Evolutionary conservation across 2,888 invertebrate genomes (phyloP).

Genomic region (Drosophila emarginata): DNA sequence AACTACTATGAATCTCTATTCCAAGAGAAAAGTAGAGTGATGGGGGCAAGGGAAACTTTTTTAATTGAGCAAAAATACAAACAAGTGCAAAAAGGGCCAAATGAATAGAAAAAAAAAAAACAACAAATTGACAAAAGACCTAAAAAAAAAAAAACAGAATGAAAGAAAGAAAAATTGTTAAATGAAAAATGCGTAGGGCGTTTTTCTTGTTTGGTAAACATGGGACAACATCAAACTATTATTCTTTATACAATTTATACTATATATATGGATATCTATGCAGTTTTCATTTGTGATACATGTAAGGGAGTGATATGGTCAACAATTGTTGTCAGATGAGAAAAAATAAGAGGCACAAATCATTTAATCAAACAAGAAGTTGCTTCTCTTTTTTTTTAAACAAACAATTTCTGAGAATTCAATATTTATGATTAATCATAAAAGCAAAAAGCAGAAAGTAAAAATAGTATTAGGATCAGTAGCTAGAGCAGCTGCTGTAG

Average conservation of each 20-base stretch:
- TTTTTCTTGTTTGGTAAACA: conserved; percentile 29
- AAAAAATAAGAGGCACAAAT: conserved; percentile 53
- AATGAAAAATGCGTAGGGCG: conserved; percentile 7
- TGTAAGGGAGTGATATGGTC: conserved; percentile 17
- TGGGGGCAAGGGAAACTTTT: conserved; percentile 45
- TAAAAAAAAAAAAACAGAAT: not conserved
- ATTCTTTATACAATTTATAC: no score
- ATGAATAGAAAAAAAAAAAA: conserved; percentile 1
- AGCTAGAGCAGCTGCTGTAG: conserved; percentile 20
- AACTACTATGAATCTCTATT: conserved; percentile 40
- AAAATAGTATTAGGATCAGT: conserved; percentile 2
- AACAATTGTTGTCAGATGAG: conserved; percentile 6
- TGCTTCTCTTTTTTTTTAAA: conserved; percentile 38
- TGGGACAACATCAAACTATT: conserved; percentile 4
- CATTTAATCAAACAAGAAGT: conserved; percentile 58
- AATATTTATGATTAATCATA: conserved; percentile 41
- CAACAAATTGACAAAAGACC: not conserved
- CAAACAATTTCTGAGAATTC: conserved; percentile 51
- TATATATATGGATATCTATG: no score
- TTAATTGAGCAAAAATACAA: conserved; percentile 77
- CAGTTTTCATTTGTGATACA: not conserved
- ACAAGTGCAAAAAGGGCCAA: conserved; percentile 66
- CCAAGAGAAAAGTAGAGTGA: conserved; percentile 7
- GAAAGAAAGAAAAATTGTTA: not conserved
- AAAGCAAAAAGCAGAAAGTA: not conserved